Percentiles rank a stretch among this genome's conserved stretches.
Conservation (phyloP, 2,888 invertebrate genomes). For the Mimachlamys varia region DNA sequence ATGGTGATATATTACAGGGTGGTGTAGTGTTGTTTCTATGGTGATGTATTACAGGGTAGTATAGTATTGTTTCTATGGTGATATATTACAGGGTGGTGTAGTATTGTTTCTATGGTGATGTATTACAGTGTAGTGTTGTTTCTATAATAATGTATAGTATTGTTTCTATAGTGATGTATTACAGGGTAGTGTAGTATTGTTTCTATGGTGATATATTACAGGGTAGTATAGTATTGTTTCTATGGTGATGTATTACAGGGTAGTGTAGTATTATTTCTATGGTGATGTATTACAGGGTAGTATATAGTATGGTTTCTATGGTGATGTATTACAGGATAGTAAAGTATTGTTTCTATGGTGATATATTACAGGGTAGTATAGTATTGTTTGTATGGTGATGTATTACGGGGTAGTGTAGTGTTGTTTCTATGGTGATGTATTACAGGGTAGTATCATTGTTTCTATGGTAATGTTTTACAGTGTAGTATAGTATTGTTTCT, state of each 20-base stretch:
- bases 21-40: not conserved
- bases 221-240: not conserved
- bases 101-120: not conserved
- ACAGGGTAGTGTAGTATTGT: not conserved
- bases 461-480: not conserved
- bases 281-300: not conserved
- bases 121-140: not conserved
- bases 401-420: not conserved
- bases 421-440: not conserved
- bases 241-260: not conserved
- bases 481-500: not conserved
- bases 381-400: too few species aligned
- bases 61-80: not conserved
- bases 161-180: not conserved
- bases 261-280: not conserved
- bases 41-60: not conserved
- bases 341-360: too few species aligned
- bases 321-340: not conserved
- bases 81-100: not conserved
- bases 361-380: too few species aligned
- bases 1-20: not conserved
- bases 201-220: not conserved
- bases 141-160: not conserved
- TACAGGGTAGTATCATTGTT: not conserved
- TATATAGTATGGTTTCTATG: slow-evolving; percentile 4